A percentile compares a stretch with the other conserved stretches of the same genome.
Conservation (phyloP, 1,140 invertebrate species). For the Acromyrmex echinatior region DNA sequence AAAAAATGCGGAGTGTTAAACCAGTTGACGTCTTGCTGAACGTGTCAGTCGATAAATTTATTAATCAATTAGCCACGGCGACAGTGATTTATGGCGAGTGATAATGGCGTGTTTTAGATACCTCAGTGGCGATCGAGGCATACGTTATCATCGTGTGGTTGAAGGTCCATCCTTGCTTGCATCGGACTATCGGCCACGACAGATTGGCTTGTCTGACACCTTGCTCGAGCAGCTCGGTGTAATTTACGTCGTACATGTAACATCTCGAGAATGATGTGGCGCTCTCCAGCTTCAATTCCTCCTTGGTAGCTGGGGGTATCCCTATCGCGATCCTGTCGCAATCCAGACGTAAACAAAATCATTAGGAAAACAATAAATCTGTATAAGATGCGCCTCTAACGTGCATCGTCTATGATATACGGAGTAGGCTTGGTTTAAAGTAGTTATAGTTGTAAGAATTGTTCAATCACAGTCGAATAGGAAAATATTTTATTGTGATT, state of each 20-base stretch:
- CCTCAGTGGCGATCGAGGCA: constrained; percentile 92
- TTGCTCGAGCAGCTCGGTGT: constrained; percentile 87
- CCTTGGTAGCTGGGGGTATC: constrained; percentile 87
- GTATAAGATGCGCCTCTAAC: neutral
- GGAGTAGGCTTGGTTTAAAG: too few species aligned
- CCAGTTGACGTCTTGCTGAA: neutral
- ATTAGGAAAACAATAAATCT: neutral
- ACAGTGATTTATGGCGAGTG: neutral
- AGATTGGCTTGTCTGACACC: constrained; percentile 88
- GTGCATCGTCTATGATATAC: too few species aligned
- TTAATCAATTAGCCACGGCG: neutral
- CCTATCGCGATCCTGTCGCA: constrained; percentile 88
- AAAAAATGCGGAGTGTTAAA: neutral
- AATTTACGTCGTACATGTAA: constrained; percentile 91
- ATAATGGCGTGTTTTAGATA: constrained; percentile 76
- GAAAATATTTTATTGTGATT: too few species aligned
- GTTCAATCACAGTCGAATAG: too few species aligned
- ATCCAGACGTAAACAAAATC: constrained; percentile 66
- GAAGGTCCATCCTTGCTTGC: constrained; percentile 92
- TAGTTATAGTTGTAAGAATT: too few species aligned
- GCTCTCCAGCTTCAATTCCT: constrained; percentile 82
- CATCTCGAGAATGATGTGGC: constrained; percentile 89
- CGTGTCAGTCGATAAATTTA: constrained; percentile 8
- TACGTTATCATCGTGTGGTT: constrained; percentile 92
- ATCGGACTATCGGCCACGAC: constrained; percentile 89